Conservation (phyloP, 2,888 invertebrate genomes). For the Malacosoma neustria region DNA sequence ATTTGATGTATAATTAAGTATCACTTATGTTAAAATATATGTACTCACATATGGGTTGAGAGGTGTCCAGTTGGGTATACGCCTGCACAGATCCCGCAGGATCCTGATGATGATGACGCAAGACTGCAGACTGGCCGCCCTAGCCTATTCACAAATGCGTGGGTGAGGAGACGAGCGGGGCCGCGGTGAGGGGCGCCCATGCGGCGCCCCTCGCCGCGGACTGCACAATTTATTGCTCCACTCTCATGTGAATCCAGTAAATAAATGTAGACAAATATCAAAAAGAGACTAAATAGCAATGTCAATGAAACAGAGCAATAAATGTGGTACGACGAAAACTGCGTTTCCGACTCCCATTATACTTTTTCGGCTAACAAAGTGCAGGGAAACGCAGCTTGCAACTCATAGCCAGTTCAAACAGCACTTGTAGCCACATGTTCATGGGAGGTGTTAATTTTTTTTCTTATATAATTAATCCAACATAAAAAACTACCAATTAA, state of each 20-base stretch:
- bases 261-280: constrained; percentile 1
- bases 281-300: constrained; percentile 5
- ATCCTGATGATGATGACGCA: constrained; percentile 98
- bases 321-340: constrained; percentile 38
- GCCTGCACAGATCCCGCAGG: constrained; percentile 94
- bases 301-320: constrained; percentile 33
- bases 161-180: constrained; percentile 1
- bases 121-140: constrained; percentile 95
- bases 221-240: constrained; percentile 33
- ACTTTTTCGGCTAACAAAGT: constrained; percentile 37
- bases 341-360: constrained; percentile 49
- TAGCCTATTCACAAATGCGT: constrained; percentile 79
- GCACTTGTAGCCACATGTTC: constrained; percentile 72
- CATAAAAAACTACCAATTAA: constrained; percentile 11
- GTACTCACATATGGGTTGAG: constrained; percentile 92
- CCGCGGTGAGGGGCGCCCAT: constrained; percentile 7
- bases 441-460: constrained; percentile 32
- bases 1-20: no score
- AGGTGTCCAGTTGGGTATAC: constrained; percentile 95
- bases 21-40: no score
- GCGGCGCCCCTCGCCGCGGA: constrained; percentile 4
- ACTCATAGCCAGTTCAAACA: constrained; percentile 19
- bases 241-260: constrained; percentile 12
- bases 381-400: constrained; percentile 59
- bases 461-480: constrained; percentile 25